These are phyloP conservation scores for Amphipyra tragopoginis DNA, from an alignment of 2,888 invertebrate genomes.

Conservation along the genomic window DNA sequence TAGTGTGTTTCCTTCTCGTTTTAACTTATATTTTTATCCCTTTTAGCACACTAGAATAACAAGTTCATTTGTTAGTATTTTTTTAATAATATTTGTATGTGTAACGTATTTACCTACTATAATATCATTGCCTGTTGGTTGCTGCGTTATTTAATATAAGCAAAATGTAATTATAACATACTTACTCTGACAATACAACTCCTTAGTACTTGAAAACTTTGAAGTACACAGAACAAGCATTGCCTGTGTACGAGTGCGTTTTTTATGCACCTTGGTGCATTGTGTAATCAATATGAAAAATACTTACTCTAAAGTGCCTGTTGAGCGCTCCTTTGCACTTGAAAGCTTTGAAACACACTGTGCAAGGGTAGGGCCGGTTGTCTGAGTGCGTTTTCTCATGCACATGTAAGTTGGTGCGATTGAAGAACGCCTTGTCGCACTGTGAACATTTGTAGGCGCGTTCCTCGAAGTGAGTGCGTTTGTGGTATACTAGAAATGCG, in stretches of 20 bases:
- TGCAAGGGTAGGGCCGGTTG: conserved; percentile 64
- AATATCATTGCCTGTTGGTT: conserved; percentile 29
- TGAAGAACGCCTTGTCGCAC: conserved; percentile 73
- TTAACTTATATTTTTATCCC: not conserved
- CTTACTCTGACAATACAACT: no score
- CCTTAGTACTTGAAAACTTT: no score
- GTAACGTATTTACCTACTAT: conserved; percentile 19
- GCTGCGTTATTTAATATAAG: no score
- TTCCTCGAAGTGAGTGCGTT: conserved; percentile 77
- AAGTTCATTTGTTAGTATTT: not conserved
- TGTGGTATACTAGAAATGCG: conserved; percentile 81
- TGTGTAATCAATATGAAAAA: no score
- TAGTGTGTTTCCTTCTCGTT: no score
- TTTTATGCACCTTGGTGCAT: no score
- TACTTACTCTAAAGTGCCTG: conserved; percentile 74
- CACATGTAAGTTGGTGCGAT: conserved; percentile 78
- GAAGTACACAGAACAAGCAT: no score
- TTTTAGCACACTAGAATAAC: not conserved
- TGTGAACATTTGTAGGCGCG: conserved; percentile 71
- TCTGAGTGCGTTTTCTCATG: conserved; percentile 77
- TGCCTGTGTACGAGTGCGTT: no score
- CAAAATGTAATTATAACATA: no score
- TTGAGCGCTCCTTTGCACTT: conserved; percentile 79
- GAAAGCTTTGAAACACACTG: conserved; percentile 77
- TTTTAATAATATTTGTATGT: not conserved